Base-by-base conservation (phyloP, 92 coral and sea anemone genomes). In the Epizoanthus scotinus region DNA sequence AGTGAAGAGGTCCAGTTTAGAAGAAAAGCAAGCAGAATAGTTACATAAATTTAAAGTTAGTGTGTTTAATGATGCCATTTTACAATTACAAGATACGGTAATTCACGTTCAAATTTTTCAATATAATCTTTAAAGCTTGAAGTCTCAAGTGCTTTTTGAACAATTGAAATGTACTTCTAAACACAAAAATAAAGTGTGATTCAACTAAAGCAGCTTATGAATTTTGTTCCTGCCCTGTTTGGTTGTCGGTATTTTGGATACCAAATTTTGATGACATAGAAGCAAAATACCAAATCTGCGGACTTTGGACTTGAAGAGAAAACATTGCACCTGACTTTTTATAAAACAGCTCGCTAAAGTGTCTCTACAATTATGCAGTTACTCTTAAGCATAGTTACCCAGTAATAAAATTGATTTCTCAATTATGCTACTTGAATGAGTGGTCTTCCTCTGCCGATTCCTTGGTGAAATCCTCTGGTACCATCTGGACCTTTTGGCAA, bases 401-500 rank as follows among this genome's bases (percentile, higher is more conserved):
- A 60, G 42, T 65, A 12, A 49, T 6, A 34, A 34, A 5, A 34
- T 34, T 42, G 18, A 3, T 38, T 27, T 47, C 20, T 27, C 31
- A 22, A 29, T 72, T 74, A 96, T 10, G 98, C 99, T 67, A 94
- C 97, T 13, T 92, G 92, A 55, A 92, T 89, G 50, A 96, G 70
- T 6, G 97, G 86, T 72, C 92, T 83, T 83, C 98, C 98, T 77
- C 99, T 84, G 6, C 98, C 98, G 8, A 89, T 61, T 55, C 97
- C 90, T 28, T 38, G 34, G 34, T 84, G 89, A 69, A 96, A 96
- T 29, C 99, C 99, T 71, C 77, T 89, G 2, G 99, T 93, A 55
- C 99, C 99, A 89, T 96, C 99, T 38, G 99, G 99, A 20, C 99
- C 99, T 56, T 86, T 91, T 0, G 99, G 99, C 61, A 93, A 89